Conservation (phyloP, 2,888 invertebrate genomes). For the Lymantria dispar region DNA sequence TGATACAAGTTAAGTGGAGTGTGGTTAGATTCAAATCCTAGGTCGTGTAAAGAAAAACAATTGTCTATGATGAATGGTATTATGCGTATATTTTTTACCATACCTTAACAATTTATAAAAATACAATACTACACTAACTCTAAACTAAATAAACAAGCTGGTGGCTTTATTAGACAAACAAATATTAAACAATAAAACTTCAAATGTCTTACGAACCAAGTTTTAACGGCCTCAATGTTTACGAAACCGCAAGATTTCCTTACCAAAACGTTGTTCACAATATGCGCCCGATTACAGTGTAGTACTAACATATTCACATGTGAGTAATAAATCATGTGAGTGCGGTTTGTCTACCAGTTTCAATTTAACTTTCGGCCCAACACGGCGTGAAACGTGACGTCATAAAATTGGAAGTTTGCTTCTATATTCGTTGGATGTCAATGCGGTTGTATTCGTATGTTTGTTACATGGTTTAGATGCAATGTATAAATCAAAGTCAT, state of each 20-base stretch:
- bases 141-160: conserved; percentile 7
- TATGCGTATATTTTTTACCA: too few species aligned
- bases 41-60: too few species aligned
- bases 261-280: conserved; percentile 18
- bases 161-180: conserved; percentile 15
- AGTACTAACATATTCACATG: conserved; percentile 55
- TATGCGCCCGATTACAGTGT: conserved; percentile 35
- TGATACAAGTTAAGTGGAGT: too few species aligned
- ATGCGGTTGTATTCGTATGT: conserved; percentile 14
- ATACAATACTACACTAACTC: background rate
- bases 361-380: conserved; percentile 72
- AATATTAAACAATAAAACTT: conserved; percentile 10
- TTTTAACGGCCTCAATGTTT: conserved; percentile 28
- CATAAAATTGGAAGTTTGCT: conserved; percentile 42
- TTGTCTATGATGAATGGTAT: too few species aligned
- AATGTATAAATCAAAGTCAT: background rate
- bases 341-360: conserved; percentile 75
- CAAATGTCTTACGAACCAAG: conserved; percentile 39
- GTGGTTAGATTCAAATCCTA: too few species aligned
- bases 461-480: conserved; percentile 1
- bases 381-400: conserved; percentile 46
- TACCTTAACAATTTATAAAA: background rate
- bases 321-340: conserved; percentile 69
- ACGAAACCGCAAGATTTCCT: conserved; percentile 24
- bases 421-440: conserved; percentile 35